Base-by-base conservation (phyloP, 2,113 vertebrate species). In the Poicephalus meyeri region DNA sequence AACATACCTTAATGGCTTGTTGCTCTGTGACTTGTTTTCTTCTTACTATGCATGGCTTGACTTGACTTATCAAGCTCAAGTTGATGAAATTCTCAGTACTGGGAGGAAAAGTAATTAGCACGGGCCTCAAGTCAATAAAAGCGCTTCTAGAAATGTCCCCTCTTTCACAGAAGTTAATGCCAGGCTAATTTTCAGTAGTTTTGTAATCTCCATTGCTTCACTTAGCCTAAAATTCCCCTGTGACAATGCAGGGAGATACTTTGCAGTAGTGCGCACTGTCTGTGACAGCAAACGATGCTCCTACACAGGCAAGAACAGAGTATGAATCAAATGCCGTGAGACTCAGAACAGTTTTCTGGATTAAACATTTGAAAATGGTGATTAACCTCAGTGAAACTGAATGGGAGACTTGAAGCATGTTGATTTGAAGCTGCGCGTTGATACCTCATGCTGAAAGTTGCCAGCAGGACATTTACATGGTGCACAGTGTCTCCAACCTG, bases 321-420 rank as follows among this genome's bases (percentile, higher is more conserved):
- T 13, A 39, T 0, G 10, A 78, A 42, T 18, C 2, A 6, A 94
- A 71, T 26, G 29, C 44, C 55, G 13, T 0, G 0, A 5, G 35
- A 44, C 26, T 86, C 61, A 13, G 28, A 94, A 64, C 4, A 42
- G 10, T 68, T 86, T 33, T 83, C 39, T 29, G 47, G 24, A 78
- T 71, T 31, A 65, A 31, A 13, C 50, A 41, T 63, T 85, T 80
- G 8, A 73, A 87, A 87, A 52, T 11, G 4, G 11, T 23, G 55
- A 78, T 64, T 78, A 74, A 63, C 24, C n/a, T 42, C 35, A 56
- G 15, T 64, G 70, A 88, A 92, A 71, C 24, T 15, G 42, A 91
- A 80, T 50, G 31, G 20, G 46, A 64, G 23, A 50, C 9, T 83
- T 69, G 50, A 44, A 73, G 21, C 0, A 0, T 5, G 2, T 70